Conservation (phyloP, 2,113 vertebrate species). For the Antennarius striatus region DNA sequence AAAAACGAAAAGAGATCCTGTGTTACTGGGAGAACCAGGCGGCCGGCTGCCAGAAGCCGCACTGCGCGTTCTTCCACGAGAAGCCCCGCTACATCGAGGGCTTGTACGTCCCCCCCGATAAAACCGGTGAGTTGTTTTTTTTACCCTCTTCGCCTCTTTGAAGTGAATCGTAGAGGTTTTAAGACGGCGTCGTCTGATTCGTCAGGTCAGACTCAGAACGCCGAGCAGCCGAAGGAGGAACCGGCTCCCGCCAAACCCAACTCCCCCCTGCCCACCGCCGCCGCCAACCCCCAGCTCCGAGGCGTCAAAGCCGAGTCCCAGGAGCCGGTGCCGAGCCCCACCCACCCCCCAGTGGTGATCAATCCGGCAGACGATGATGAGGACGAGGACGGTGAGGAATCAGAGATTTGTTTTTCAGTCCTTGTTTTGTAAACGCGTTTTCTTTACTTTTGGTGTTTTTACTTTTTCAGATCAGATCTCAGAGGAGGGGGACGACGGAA, state of each 20-base stretch:
- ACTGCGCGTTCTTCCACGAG: constrained; percentile 93
- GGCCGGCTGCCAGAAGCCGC: constrained; percentile 91
- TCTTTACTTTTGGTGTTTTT: neutral
- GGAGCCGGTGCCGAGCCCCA: constrained; percentile 94
- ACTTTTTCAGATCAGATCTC: constrained; percentile 89
- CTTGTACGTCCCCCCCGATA: constrained; percentile 85
- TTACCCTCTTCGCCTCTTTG: neutral
- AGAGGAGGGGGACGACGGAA: constrained; percentile 91
- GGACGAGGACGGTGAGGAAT: constrained; percentile 86
- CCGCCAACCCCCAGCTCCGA: constrained; percentile 85
- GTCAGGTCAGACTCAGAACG: constrained; percentile 67
- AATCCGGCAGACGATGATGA: constrained; percentile 96
- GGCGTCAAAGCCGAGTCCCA: constrained; percentile 89
- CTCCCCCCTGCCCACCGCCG: constrained; percentile 75
- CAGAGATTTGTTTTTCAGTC: neutral
- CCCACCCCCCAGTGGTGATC: constrained; percentile 95
- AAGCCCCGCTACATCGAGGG: constrained; percentile 88
- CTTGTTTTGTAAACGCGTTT: neutral
- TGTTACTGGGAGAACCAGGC: constrained; percentile 98
- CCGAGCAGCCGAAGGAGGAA: constrained; percentile 77
- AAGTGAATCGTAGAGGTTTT: no score
- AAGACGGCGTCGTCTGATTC: neutral
- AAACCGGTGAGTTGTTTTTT: constrained; percentile 75
- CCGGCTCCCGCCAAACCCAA: constrained; percentile 56
- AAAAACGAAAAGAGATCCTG: constrained; percentile 91